Conservation (phyloP, 2,113 vertebrate genomes). For the Mus spicilegus region DNA sequence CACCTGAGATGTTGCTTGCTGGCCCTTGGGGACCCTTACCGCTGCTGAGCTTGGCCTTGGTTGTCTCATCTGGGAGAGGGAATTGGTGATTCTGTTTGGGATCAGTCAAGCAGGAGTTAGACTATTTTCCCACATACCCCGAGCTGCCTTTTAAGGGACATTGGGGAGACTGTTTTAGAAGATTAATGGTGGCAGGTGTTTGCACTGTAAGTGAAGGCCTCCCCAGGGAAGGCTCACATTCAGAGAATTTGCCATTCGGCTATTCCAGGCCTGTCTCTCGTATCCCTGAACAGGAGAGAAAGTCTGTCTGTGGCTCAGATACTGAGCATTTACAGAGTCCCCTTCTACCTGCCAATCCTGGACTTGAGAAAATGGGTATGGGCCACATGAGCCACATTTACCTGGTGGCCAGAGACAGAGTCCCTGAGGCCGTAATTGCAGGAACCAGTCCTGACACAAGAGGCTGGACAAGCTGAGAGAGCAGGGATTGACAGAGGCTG, state of each 20-base stretch:
- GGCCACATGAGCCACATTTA: neutral
- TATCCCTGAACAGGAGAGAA: no score
- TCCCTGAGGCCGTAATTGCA: neutral
- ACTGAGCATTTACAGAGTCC: no score
- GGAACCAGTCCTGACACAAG: neutral
- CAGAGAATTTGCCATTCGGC: neutral
- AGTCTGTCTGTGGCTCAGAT: no score
- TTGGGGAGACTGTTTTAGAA: neutral
- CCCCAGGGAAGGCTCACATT: neutral
- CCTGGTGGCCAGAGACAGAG: fast-evolving
- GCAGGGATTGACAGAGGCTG: neutral
- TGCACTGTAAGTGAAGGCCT: neutral
- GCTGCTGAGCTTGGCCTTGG: neutral
- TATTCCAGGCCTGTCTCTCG: neutral
- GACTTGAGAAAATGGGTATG: neutral
- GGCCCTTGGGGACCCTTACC: neutral
- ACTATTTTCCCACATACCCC: neutral
- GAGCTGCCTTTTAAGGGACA: neutral
- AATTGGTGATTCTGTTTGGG: neutral
- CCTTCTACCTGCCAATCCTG: no score
- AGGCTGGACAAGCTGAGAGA: neutral
- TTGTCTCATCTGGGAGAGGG: neutral
- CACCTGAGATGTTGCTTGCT: neutral
- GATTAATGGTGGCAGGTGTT: neutral
- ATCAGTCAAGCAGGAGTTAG: neutral